Evolutionary conservation across 2,888 invertebrate species (phyloP).

Genomic region (Nasonia oneida): DNA sequence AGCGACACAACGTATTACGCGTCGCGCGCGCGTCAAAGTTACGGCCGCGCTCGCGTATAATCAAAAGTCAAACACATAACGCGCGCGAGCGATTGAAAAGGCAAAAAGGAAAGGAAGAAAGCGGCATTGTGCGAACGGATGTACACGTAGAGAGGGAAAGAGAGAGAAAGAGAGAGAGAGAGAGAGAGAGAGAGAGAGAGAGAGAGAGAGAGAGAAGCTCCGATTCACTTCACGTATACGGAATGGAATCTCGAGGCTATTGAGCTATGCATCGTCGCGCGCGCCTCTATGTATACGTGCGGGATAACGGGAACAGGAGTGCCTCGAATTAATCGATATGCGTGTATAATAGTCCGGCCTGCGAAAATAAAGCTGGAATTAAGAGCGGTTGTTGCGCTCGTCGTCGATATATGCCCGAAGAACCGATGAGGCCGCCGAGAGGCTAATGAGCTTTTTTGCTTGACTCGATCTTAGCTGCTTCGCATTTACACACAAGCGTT

Average conservation of each 20-base stretch:
- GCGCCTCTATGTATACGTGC: neutral
- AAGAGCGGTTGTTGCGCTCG: neutral
- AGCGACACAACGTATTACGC: conserved; percentile 12
- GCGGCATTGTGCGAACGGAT: conserved; percentile 20
- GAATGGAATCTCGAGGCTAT: conserved; percentile 35
- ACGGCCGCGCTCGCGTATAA: conserved; percentile 10
- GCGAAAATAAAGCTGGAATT: conserved; percentile 40
- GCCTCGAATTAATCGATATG: neutral
- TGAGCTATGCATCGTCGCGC: neutral
- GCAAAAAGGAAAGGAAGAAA: conserved; percentile 13
- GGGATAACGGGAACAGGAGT: neutral
- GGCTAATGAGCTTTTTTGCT: conserved; percentile 46
- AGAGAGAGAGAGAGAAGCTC: neutral
- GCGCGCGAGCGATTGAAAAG: conserved; percentile 28
- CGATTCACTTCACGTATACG: conserved; percentile 34
- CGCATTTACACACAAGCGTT: neutral
- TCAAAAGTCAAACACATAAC: conserved; percentile 55
- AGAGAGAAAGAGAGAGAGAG: no score
- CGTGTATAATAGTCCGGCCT: neutral
- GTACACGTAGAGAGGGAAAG: neutral
- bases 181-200: no score
- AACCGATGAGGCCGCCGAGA: conserved; percentile 27
- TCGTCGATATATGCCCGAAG: neutral
- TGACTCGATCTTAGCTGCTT: neutral
- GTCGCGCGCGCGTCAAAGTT: conserved; percentile 5